Evolutionary conservation across 2,113 vertebrate species (phyloP).

Genomic region (Hassar affinis): DNA sequence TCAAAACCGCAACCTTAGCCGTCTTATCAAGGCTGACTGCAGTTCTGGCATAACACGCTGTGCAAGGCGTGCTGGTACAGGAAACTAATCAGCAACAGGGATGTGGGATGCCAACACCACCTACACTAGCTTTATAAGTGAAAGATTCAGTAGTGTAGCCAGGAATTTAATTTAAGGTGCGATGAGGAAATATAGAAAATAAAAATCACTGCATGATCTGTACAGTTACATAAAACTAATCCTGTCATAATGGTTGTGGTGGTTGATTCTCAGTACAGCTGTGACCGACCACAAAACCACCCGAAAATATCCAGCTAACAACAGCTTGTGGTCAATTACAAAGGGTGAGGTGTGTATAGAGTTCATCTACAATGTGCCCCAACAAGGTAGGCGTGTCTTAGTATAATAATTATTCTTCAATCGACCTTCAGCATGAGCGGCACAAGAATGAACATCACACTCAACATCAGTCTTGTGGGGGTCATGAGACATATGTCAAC

Average conservation of each 20-base stretch:
- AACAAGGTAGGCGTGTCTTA: neutral
- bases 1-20: neutral
- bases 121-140: neutral
- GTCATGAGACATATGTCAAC: neutral
- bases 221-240: too few species aligned
- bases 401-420: neutral
- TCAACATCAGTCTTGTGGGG: neutral
- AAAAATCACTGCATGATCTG: neutral
- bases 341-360: neutral
- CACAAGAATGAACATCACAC: neutral
- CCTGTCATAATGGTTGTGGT: too few species aligned
- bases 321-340: neutral
- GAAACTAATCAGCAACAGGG: neutral
- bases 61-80: neutral
- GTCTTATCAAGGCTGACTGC: conserved; percentile 13
- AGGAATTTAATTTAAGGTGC: neutral
- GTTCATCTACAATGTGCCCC: neutral
- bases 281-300: neutral
- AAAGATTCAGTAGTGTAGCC: neutral
- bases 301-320: neutral
- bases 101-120: neutral
- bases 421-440: neutral
- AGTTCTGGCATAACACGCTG: neutral
- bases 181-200: neutral
- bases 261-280: neutral